These are phyloP conservation scores for Xestia sexstrigata DNA, from an alignment of 2,888 invertebrate species.

Conservation along the genomic window DNA sequence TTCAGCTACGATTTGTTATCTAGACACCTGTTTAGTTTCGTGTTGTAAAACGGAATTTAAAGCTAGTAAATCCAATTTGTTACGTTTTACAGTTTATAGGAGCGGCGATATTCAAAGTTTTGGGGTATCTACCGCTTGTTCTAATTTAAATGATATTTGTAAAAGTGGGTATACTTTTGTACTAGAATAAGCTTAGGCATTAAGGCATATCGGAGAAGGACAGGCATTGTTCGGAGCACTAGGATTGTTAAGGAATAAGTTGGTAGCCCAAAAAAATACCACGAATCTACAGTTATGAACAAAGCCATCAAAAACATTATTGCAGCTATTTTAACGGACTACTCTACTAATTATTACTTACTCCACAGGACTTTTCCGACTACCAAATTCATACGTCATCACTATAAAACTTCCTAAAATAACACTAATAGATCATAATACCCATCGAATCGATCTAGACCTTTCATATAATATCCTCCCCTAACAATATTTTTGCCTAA, in stretches of 20 bases:
- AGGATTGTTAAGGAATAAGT: neutral
- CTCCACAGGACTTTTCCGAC: neutral
- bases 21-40: slow-evolving; percentile 33
- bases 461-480: slow-evolving; percentile 18
- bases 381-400: neutral
- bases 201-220: neutral
- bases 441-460: slow-evolving; percentile 11
- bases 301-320: neutral
- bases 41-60: slow-evolving; percentile 34
- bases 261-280: neutral
- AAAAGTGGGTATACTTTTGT: neutral
- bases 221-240: too few species aligned
- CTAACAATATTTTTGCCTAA: slow-evolving; percentile 43
- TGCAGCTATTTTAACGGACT: neutral
- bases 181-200: neutral
- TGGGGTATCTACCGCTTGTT: neutral
- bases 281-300: neutral
- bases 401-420: neutral
- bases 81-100: slow-evolving; percentile 14
- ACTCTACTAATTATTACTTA: neutral
- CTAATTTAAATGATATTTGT: neutral
- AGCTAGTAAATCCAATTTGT: neutral
- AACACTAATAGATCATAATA: neutral
- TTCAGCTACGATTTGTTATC: slow-evolving; percentile 26
- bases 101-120: slow-evolving; percentile 5